Conservation (phyloP, 2,888 invertebrate species). For the Zaprionus obscuricornis region DNA sequence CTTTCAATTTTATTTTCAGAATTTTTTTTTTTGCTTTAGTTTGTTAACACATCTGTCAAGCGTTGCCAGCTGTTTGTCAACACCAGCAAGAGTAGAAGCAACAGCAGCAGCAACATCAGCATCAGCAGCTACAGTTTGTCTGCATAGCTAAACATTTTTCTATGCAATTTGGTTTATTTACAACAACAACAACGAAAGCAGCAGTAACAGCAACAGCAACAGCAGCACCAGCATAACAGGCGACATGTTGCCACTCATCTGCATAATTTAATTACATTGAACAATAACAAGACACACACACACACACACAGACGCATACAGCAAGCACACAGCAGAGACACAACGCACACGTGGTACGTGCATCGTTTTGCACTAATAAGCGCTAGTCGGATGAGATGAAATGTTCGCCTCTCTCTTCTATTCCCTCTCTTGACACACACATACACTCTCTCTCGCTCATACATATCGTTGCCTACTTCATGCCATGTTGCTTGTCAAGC, state of each 20-base stretch:
- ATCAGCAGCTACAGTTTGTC: no score
- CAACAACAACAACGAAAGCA: slow-evolving; percentile 17
- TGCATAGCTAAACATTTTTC: slow-evolving; percentile 57
- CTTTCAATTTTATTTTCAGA: no score
- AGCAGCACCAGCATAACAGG: slow-evolving; percentile 6
- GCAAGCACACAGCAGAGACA: slow-evolving; percentile 1
- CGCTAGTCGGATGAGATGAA: slow-evolving; percentile 24
- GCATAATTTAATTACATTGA: slow-evolving; percentile 76
- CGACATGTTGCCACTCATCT: slow-evolving; percentile 68
- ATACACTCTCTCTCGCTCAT: neutral
- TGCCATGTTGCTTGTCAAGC: slow-evolving; percentile 58
- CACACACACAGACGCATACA: slow-evolving; percentile 22
- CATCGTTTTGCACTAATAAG: slow-evolving; percentile 72
- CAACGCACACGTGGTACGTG: slow-evolving; percentile 48
- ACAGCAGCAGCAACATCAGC: neutral
- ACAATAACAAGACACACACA: slow-evolving; percentile 65
- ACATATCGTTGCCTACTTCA: slow-evolving; percentile 3
- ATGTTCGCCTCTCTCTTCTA: neutral
- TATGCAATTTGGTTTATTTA: slow-evolving; percentile 60
- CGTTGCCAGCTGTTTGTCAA: slow-evolving; percentile 42
- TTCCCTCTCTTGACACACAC: neutral
- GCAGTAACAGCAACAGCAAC: slow-evolving; percentile 15
- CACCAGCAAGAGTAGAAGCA: slow-evolving; percentile 34
- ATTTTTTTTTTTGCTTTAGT: neutral
- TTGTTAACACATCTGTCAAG: slow-evolving; percentile 21